Base-by-base conservation (phyloP, 2,113 vertebrate species). In the Columbina picui region DNA sequence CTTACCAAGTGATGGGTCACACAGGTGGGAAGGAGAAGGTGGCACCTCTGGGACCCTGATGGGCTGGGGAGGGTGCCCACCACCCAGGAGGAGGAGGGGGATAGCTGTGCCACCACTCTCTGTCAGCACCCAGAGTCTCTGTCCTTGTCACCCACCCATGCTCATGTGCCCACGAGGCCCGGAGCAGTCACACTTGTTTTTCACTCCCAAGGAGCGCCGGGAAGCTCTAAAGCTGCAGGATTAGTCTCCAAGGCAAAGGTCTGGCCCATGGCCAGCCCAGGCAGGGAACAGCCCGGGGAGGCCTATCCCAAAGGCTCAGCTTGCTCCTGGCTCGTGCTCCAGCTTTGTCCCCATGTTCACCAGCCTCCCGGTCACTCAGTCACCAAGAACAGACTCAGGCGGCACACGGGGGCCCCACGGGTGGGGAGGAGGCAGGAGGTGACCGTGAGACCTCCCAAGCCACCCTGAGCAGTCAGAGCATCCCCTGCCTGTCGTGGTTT, bases 221-320 rank as follows among this genome's bases (percentile, higher is more conserved):
- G 88, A 92, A 93, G 70, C 49, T 56, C 68, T 79, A 87, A 87
- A 96, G 39, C 92, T 3, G 1, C 67, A 5, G 30, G 81, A 93
- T 95, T 87, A 96, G 49, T 68, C 78, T 94, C 92, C 92, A 85
- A 75, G 91, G 92, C 64, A 32, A 93, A 91, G 65, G 29, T 20
- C 61, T 96, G 96, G 93, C 61, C 39, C 0, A 3, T 53, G 60
- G 83, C 94, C 94, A 93, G 70, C 34, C 34, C 3, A 2, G 21
- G 71, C 76, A 74, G 68, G 49, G 50, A 89, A 43, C 77, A 87
- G 59, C 50, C 26, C 5, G 0, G 13, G 47, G 52, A 95, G 41
- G 21, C 8, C 4, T 39, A 55, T 90, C 79, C 75, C 75, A 76
- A 82, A 85, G 85, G 74, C 32, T 87, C 68, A 32, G 63, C 41